These are phyloP conservation scores for Xylota sylvarum DNA, from an alignment of 2,888 invertebrate genomes.

Conservation along the genomic window DNA sequence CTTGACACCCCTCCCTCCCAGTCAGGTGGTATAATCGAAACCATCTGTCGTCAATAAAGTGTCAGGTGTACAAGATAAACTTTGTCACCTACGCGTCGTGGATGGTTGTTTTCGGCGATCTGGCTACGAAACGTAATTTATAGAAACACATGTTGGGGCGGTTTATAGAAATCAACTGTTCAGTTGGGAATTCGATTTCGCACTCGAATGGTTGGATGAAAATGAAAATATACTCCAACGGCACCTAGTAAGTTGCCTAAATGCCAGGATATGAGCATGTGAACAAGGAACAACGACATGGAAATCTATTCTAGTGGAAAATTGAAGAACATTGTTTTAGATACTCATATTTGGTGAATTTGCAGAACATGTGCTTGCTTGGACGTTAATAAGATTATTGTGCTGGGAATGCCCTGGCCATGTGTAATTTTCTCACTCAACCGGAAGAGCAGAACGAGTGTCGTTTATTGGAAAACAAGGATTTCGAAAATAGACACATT, in stretches of 20 bases:
- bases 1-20: no score
- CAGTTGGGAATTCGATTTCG: slow-evolving; percentile 54
- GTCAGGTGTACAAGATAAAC: slow-evolving; percentile 8
- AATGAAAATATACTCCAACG: not conserved
- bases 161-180: slow-evolving; percentile 11
- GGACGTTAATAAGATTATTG: slow-evolving; percentile 3
- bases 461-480: slow-evolving; percentile 1
- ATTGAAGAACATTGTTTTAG: slow-evolving; percentile 50
- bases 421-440: not conserved
- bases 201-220: slow-evolving; percentile 27
- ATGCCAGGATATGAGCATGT: not conserved
- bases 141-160: not conserved
- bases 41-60: slow-evolving; percentile 2
- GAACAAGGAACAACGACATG: not conserved
- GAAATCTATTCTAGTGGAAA: slow-evolving; percentile 45
- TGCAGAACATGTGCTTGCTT: slow-evolving; percentile 16
- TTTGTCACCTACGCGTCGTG: slow-evolving; percentile 1
- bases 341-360: slow-evolving; percentile 18
- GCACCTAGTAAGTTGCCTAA: not conserved
- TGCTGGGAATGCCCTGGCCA: not conserved
- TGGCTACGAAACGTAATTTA: not conserved
- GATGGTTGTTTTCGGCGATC: not conserved
- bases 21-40: not conserved
- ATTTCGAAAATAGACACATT: not conserved
- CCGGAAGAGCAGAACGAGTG: not conserved